Conservation (phyloP, 2,888 invertebrate species). For the Luperina testacea region DNA sequence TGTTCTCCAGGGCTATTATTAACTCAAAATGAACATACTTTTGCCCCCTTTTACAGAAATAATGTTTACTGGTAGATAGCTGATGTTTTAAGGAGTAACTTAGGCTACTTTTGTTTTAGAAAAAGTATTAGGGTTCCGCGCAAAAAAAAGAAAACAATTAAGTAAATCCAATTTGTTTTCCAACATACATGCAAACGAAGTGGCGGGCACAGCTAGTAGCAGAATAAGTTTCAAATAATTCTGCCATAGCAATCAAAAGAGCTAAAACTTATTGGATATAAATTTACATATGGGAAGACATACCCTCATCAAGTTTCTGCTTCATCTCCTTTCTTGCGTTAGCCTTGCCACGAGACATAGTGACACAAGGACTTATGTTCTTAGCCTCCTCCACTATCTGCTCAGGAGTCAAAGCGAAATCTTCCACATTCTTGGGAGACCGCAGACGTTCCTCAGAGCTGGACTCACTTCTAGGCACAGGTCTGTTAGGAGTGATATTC, state of each 20-base stretch:
- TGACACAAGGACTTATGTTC: conserved; percentile 90
- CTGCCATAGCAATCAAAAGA: not conserved
- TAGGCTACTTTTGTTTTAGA: not conserved
- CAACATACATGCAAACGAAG: too few species aligned
- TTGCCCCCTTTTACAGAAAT: too few species aligned
- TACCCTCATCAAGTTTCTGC: conserved; percentile 84
- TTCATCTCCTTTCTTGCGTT: conserved; percentile 90
- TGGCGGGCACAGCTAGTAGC: not conserved
- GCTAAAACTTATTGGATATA: not conserved
- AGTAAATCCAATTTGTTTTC: not conserved
- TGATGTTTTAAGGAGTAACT: not conserved
- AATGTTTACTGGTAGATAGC: not conserved
- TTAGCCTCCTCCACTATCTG: conserved; percentile 73
- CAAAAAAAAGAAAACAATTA: not conserved
- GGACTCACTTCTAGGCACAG: conserved; percentile 82
- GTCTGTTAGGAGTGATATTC: conserved; percentile 73
- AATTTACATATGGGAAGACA: not conserved
- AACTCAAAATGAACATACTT: not conserved
- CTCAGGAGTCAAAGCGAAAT: conserved; percentile 74
- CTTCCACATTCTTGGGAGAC: conserved; percentile 75
- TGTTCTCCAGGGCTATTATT: not conserved
- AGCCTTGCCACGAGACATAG: conserved; percentile 90
- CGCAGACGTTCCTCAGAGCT: conserved; percentile 81
- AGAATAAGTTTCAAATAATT: not conserved
- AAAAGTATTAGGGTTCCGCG: not conserved